These are phyloP conservation scores for Mastomys natalensis DNA, from an alignment of 2,113 vertebrate genomes.

Conservation along the genomic window DNA sequence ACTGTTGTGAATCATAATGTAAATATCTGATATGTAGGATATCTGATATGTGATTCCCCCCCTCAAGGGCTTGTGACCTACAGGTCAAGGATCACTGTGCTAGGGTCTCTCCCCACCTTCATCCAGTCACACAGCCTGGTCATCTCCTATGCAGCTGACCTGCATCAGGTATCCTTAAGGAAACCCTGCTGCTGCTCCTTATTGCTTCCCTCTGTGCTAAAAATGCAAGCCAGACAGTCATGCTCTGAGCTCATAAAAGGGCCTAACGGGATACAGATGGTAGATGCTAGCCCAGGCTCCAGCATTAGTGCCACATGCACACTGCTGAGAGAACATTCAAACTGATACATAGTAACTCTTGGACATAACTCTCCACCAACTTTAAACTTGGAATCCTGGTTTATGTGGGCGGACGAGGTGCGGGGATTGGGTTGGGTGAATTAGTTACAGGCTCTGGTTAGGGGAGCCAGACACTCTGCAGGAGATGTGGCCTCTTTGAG, in stretches of 20 bases:
- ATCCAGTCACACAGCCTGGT: neutral
- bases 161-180: conserved; percentile 28
- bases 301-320: neutral
- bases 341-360: neutral
- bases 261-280: conserved; percentile 41
- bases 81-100: neutral
- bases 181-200: neutral
- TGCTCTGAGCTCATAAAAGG: conserved; percentile 50
- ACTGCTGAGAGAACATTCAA: neutral
- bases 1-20: neutral
- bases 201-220: conserved; percentile 29
- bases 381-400: conserved; percentile 7
- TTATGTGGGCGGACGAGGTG: conserved; percentile 17
- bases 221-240: conserved; percentile 64
- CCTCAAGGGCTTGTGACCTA: neutral
- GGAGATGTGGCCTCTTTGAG: neutral
- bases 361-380: conserved; percentile 25
- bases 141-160: conserved; percentile 7
- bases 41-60: neutral
- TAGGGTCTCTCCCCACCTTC: neutral
- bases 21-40: neutral
- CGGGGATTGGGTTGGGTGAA: neutral
- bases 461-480: neutral
- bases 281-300: neutral
- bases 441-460: neutral